Percentiles rank a stretch among this genome's conserved stretches.
phyloP scores from a whole-genome alignment of 2,888 invertebrate genomes.

The Platycnemis pennipes region DNA sequence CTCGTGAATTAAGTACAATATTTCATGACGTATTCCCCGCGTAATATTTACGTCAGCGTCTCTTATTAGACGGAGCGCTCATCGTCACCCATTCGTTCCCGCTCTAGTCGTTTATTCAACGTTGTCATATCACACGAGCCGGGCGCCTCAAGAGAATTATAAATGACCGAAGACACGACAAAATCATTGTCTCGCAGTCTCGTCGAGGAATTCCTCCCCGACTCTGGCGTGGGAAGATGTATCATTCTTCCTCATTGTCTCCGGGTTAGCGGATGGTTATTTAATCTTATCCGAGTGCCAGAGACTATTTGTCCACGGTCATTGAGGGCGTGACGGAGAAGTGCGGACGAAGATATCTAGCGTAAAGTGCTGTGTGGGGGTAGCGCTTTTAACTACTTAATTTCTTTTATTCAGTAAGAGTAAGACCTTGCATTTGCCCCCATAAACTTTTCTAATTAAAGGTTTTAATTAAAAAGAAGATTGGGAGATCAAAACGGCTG shows the following conservation, averaged over 20 bases:
- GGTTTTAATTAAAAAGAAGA: no score
- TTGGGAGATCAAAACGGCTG: no score
- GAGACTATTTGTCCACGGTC: neutral
- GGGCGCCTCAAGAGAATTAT: neutral
- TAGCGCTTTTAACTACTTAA: no score
- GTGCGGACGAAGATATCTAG: neutral
- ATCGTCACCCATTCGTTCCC: slow-evolving; percentile 1
- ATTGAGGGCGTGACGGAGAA: neutral
- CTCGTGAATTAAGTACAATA: neutral
- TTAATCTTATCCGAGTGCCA: neutral
- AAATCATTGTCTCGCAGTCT: slow-evolving; percentile 22
- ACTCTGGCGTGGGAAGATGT: neutral
- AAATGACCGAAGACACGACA: neutral
- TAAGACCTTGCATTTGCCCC: no score
- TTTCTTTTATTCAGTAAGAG: no score
- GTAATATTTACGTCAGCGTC: slow-evolving; percentile 27
- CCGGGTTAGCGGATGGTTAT: neutral
- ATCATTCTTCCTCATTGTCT: neutral
- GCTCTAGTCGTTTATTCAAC: neutral
- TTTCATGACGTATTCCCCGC: neutral
- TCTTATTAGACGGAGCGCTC: neutral
- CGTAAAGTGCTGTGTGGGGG: neutral
- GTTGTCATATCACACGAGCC: neutral
- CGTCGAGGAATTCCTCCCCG: neutral
- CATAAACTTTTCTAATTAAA: no score